These are phyloP conservation scores for Calameuta pallipes DNA, from an alignment of 2,888 invertebrate species.

Conservation along the genomic window DNA sequence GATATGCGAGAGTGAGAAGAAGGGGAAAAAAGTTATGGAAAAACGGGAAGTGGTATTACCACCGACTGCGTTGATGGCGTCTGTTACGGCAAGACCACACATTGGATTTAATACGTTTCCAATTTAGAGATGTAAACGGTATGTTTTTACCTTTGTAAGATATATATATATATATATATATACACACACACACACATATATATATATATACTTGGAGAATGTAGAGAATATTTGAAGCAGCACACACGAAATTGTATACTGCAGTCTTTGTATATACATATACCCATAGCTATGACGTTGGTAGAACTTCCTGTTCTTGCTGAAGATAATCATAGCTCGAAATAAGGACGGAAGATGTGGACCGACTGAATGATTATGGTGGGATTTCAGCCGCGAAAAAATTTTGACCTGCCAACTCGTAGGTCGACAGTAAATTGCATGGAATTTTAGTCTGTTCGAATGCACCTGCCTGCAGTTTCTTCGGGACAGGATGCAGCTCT, in stretches of 20 bases:
- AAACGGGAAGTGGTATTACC: conserved; percentile 26
- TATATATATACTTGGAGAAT: neutral
- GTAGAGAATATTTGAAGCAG: neutral
- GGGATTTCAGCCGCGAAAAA: conserved; percentile 30
- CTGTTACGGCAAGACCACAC: conserved; percentile 25
- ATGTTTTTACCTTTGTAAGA: neutral
- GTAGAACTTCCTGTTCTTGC: conserved; percentile 31
- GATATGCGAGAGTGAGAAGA: neutral
- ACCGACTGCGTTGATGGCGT: conserved; percentile 43
- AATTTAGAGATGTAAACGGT: conserved; percentile 23
- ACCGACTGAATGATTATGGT: neutral
- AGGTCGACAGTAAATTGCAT: conserved; percentile 41
- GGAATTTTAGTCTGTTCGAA: conserved; percentile 11
- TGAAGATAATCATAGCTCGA: conserved; percentile 29
- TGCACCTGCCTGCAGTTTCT: conserved; percentile 41
- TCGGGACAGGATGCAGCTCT: conserved; percentile 26
- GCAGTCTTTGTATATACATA: neutral
- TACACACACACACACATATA: no score
- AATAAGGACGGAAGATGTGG: conserved; percentile 3
- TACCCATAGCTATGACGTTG: neutral
- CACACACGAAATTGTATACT: neutral
- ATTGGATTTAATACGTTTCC: conserved; percentile 33
- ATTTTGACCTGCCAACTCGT: conserved; percentile 42
- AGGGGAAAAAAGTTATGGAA: neutral
- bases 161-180: neutral